Conservation (phyloP, 1,140 invertebrate species). For the Neomicropteryx cornuta region DNA sequence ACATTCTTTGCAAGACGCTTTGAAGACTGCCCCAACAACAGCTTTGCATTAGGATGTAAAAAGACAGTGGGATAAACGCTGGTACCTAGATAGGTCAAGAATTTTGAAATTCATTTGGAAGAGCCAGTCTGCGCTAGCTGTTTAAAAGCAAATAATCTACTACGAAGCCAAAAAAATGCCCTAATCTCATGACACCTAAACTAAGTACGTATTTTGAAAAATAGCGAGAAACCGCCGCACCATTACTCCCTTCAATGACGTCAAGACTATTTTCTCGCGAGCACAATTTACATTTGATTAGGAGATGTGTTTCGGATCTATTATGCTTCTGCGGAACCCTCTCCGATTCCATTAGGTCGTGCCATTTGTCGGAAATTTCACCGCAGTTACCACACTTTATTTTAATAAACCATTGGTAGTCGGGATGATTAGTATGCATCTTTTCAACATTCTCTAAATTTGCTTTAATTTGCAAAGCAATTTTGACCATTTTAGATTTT, state of each 20-base stretch:
- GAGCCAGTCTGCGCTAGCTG: too few species aligned
- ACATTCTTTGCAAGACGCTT: background rate
- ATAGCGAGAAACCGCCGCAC: too few species aligned
- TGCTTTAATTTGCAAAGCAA: constrained; percentile 53
- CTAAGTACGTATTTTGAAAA: too few species aligned
- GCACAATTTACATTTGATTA: constrained; percentile 86
- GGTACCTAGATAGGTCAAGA: too few species aligned
- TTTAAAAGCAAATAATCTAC: too few species aligned
- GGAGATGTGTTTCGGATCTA: constrained; percentile 62
- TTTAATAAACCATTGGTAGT: constrained; percentile 60
- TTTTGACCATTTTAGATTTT: constrained; percentile 65
- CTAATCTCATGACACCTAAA: too few species aligned
- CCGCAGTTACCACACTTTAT: constrained; percentile 72
- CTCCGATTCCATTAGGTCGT: constrained; percentile 61
- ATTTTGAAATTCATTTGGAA: too few species aligned
- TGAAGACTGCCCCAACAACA: too few species aligned
- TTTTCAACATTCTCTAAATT: constrained; percentile 56
- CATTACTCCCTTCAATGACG: constrained; percentile 54
- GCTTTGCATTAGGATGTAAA: too few species aligned
- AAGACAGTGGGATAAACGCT: too few species aligned
- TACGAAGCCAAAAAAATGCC: too few species aligned
- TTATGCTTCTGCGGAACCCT: constrained; percentile 55
- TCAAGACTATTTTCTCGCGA: constrained; percentile 71
- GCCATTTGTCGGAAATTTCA: constrained; percentile 69
- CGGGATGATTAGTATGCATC: constrained; percentile 47